Conservation (phyloP, 2,797 vertebrate genomes). For the Rhincodon typus region DNA sequence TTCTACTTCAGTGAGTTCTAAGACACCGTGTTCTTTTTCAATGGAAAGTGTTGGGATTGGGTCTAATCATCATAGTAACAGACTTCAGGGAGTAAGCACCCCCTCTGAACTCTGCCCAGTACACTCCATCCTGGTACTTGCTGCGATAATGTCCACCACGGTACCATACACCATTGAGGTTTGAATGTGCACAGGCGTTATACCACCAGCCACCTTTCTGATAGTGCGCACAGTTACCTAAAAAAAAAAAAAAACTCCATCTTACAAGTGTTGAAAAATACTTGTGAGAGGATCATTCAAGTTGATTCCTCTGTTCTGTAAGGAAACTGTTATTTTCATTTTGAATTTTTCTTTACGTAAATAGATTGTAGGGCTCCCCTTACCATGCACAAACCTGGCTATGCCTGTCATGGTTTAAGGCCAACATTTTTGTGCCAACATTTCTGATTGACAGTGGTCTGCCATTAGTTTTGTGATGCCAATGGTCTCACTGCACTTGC, state of each 20-base stretch:
- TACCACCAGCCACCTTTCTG: slow-evolving; percentile 99
- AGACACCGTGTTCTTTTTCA: slow-evolving; percentile 53
- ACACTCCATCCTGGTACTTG: slow-evolving; percentile 92
- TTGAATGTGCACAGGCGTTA: slow-evolving; percentile 94
- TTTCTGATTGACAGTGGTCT: not conserved
- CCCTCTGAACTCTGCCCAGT: slow-evolving; percentile 97
- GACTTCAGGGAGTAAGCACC: slow-evolving; percentile 94
- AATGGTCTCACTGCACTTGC: not conserved
- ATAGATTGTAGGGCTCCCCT: not conserved
- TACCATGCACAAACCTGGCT: not conserved
- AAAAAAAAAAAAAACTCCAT: slow-evolving; percentile 30
- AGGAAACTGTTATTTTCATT: not conserved
- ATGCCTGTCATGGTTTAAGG: not conserved
- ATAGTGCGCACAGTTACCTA: slow-evolving; percentile 96
- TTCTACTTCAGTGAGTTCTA: slow-evolving; percentile 41
- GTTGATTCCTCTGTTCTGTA: not conserved
- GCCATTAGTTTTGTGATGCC: not conserved
- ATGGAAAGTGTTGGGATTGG: slow-evolving; percentile 96
- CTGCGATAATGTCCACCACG: slow-evolving; percentile 95
- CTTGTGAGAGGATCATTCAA: not conserved
- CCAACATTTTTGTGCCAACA: not conserved
- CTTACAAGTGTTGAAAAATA: not conserved
- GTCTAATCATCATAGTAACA: slow-evolving; percentile 84
- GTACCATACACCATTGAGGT: slow-evolving; percentile 97
- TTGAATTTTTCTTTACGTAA: not conserved